Base-by-base conservation (phyloP, 2,797 vertebrate species). In the Fundulus diaphanus region DNA sequence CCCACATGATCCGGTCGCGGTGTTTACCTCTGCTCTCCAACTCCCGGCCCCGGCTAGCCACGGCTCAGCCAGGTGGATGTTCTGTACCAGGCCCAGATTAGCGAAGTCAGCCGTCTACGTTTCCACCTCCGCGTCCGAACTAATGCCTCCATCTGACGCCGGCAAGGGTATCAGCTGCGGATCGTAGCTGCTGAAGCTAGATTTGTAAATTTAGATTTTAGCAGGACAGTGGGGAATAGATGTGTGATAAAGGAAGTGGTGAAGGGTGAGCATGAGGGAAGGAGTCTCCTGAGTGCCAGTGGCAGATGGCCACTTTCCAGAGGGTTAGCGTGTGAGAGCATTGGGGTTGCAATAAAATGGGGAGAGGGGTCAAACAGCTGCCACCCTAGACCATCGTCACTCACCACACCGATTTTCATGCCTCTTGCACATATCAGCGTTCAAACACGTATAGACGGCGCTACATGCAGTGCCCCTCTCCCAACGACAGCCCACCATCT, bases 401-500 rank as follows among this genome's bases (percentile, higher is more conserved):
- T 82, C 73, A 44, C 77, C 66, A 77, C 68, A 46, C 77, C 65
- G 16, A 77, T 83, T 79, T 78, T 69, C 57, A 51, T 66, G 7
- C 75, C 78, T 81, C 37, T 20, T 33, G 44, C 67, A 16, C 76
- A 33, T 79, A 57, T n/a, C 31, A 42, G 77, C 76, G 77, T 29
- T 42, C 68, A 72, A 85, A 77, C 59, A 49, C 56, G 70, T 57
- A 69, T 73, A 16, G 73, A 74, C 40, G 8, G 18, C 29, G 9
- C 57, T 68, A 22, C 54, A 48, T n/a, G 54, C 79, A 65, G 66
- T 57, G 72, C 72, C 73, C 67, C 72, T 52, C 78, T 5, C 0
- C 80, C 92, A 92, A 88, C 94, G 92, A 94, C 89, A 83, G 85
- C 83, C 89, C 90, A 72, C 91, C 90, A 92, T 94, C 93, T 95